Evolutionary conservation across 2,888 invertebrate species (phyloP).

Genomic region (Noctua janthe): DNA sequence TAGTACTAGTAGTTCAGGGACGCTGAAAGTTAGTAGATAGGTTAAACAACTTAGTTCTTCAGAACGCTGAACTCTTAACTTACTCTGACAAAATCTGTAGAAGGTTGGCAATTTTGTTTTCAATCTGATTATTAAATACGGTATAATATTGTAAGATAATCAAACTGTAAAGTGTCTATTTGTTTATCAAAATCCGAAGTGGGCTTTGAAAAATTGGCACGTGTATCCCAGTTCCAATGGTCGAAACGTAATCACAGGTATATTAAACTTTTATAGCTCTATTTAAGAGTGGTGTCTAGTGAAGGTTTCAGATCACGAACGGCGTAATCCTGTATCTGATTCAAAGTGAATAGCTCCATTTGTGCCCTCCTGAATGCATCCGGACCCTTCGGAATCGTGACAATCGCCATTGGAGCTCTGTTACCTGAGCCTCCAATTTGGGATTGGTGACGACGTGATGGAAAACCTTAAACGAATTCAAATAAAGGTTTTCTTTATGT

Average conservation of each 20-base stretch:
- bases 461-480: constrained; percentile 60
- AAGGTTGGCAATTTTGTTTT: neutral
- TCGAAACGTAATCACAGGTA: constrained; percentile 57
- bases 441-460: constrained; percentile 60
- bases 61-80: constrained; percentile 26
- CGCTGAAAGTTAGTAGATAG: constrained; percentile 21
- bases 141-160: neutral
- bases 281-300: constrained; percentile 71
- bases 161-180: neutral
- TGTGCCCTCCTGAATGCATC: constrained; percentile 83
- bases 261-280: constrained; percentile 68
- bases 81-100: neutral
- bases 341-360: constrained; percentile 82
- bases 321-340: constrained; percentile 79
- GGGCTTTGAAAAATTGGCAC: constrained; percentile 23
- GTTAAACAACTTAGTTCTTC: constrained; percentile 27
- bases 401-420: constrained; percentile 68
- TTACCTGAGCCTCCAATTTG: constrained; percentile 70
- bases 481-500: constrained; percentile 53
- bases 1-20: constrained; percentile 16
- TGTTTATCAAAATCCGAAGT: constrained; percentile 8
- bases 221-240: constrained; percentile 42
- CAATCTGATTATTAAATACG: constrained; percentile 11
- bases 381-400: constrained; percentile 80
- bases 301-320: constrained; percentile 82